Base-by-base conservation (phyloP, 30 jellyfish, hydroid and myxozoan species). In the Turritopsis rubra region DNA sequence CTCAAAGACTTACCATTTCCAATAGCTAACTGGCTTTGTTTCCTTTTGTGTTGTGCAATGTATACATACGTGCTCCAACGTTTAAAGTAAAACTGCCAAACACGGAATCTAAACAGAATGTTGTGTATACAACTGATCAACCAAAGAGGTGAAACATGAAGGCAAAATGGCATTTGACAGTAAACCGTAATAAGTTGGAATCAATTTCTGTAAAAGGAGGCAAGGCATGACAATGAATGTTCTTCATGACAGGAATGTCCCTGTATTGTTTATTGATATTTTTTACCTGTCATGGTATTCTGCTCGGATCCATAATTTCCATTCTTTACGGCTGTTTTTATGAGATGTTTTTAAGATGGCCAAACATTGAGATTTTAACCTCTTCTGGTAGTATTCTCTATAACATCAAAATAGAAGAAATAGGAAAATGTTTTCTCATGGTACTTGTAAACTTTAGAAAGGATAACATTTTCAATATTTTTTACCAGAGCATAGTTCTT, bases 311-410 rank as follows among this genome's bases (percentile, higher is more conserved):
- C 30, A 27, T 0, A 68, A 27, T 19, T 68, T 68, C 77, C 77
- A 68, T 23, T 68, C 77, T 68, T 68, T 68, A n/a, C 77, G 28
- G 21, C 30, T 68, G 28, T 68, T 23, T 1, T 68, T 68, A 9
- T 68, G 30, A 1, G 21, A 68, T n/a, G 28, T 68, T 23, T 68
- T 23, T 27, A 23, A 68, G 28, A 68, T 19, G 9, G 28, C 30
- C 9, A 68, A n/a, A 27, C 30, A 68, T 27, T 68, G 28, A 27
- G 30, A n/a, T 68, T n/a, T 23, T 9, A 68, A 16, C 0, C 30
- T 68, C 21, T 68, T 68, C 30, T 68, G 22, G 30, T n/a, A 68
- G 77, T 68, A 27, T 68, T 68, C 77, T 27, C 77, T 68, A 68
- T n/a, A 19, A 41, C 13, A 13, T 41, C n/a, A 41, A 41, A 41